Conservation (phyloP, 2,888 invertebrate genomes). For the Glaucopsyche alexis region DNA sequence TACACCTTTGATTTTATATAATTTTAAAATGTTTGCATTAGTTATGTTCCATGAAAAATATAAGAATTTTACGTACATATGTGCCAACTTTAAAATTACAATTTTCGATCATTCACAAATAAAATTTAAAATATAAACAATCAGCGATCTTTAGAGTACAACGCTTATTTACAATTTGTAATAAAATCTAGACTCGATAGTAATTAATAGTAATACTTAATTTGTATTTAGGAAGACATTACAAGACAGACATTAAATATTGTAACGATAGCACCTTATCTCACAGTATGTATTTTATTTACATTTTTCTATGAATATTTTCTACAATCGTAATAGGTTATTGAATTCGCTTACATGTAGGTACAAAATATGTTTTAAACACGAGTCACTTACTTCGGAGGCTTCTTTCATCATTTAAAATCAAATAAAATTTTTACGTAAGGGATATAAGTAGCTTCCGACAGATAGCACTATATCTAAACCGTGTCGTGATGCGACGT, state of each 20-base stretch:
- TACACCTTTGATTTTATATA: neutral
- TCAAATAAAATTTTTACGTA: too few relatives aligned
- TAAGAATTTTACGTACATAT: neutral
- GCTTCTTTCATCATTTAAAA: too few relatives aligned
- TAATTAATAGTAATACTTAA: slow-evolving; percentile 22
- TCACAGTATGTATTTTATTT: slow-evolving; percentile 31
- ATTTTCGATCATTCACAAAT: neutral
- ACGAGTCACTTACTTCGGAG: neutral
- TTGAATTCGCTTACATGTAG: neutral
- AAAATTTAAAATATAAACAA: slow-evolving; percentile 9
- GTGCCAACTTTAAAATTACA: slow-evolving; percentile 19
- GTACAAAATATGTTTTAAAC: too few relatives aligned
- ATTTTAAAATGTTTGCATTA: too few relatives aligned
- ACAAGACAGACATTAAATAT: slow-evolving; percentile 38
- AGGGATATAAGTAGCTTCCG: too few relatives aligned
- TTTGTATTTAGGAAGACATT: slow-evolving; percentile 32
- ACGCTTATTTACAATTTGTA: slow-evolving; percentile 15
- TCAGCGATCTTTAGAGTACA: neutral
- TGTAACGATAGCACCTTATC: slow-evolving; percentile 58
- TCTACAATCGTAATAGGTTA: slow-evolving; percentile 6
- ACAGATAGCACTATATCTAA: too few relatives aligned
- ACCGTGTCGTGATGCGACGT: too few relatives aligned
- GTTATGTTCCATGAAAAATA: neutral
- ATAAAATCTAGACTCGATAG: neutral
- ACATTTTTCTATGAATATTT: slow-evolving; percentile 11